A percentile compares a stretch with the other conserved stretches of the same genome.
These are phyloP conservation scores for Acleris sparsana DNA, from an alignment of 2,888 invertebrate genomes.

Conservation along the genomic window DNA sequence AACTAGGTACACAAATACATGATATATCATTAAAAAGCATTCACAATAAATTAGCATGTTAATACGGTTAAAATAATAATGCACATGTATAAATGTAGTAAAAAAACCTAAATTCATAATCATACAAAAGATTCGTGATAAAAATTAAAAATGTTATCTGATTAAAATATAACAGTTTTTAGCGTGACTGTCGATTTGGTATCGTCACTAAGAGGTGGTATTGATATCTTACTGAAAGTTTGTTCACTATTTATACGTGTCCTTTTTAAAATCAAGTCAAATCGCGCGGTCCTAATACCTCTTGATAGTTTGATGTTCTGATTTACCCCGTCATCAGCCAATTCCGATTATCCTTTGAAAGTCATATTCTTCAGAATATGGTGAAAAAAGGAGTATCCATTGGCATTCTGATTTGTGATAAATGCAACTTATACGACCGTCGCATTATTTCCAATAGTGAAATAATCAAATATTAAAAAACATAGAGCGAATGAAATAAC, in stretches of 20 bases:
- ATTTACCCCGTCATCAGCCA: constrained; percentile 59
- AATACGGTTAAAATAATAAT: constrained; percentile 81
- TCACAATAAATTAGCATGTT: constrained; percentile 76
- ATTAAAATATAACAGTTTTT: constrained; percentile 65
- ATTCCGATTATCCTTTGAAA: constrained; percentile 54
- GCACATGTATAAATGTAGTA: constrained; percentile 46
- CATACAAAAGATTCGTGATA: constrained; percentile 61
- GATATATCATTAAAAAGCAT: constrained; percentile 56
- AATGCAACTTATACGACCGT: constrained; percentile 29
- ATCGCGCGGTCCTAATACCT: constrained; percentile 54
- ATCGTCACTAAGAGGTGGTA: constrained; percentile 5
- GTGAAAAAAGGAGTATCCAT: constrained; percentile 56
- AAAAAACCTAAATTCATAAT: constrained; percentile 65
- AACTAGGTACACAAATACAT: constrained; percentile 49
- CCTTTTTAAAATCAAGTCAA: constrained; percentile 76
- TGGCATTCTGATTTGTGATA: constrained; percentile 32
- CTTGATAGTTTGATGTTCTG: constrained; percentile 54
- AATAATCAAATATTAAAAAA: constrained; percentile 74
- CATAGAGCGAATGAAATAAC: constrained; percentile 47
- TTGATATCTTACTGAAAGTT: constrained; percentile 30
- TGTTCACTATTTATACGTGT: constrained; percentile 54
- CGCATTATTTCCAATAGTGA: constrained; percentile 36
- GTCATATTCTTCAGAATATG: constrained; percentile 76
- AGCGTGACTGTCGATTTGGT: constrained; percentile 9
- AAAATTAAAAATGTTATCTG: constrained; percentile 71